Percentiles rank a stretch among this genome's conserved stretches.
Evolutionary conservation across 92 coral and sea anemone species (phyloP).

Genomic region (Pocillopora grandis): DNA sequence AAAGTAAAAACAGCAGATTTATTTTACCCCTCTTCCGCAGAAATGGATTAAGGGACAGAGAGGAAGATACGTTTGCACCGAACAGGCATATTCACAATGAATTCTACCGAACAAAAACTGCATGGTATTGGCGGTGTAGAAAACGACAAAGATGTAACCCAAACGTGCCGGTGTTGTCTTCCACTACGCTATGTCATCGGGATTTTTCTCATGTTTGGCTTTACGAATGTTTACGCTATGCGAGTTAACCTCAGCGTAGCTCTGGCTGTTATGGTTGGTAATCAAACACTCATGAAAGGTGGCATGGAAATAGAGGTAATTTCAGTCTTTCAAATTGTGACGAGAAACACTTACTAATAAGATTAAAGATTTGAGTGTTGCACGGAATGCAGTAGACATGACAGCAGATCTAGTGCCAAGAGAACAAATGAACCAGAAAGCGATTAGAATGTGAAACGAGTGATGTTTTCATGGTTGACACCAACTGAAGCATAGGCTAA

Average conservation of each 20-base stretch:
- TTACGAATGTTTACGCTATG: constrained; percentile 2
- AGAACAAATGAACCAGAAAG: too few relatives aligned
- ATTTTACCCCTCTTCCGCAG: too few relatives aligned
- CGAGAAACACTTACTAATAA: background rate
- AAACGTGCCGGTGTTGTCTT: background rate
- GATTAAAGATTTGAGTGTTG: too few relatives aligned
- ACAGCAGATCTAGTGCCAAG: too few relatives aligned
- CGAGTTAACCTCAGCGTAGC: constrained; percentile 1
- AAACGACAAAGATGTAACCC: background rate
- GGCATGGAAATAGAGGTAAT: background rate
- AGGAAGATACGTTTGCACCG: too few relatives aligned
- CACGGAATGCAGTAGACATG: too few relatives aligned
- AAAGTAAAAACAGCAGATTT: too few relatives aligned
- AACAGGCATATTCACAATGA: background rate
- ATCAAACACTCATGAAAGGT: constrained; percentile 2
- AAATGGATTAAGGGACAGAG: too few relatives aligned
- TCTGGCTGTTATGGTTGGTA: background rate
- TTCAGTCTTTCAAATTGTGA: background rate
- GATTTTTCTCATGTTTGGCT: background rate
- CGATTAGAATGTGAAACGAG: too few relatives aligned
- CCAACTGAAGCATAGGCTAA: too few relatives aligned
- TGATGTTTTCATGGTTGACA: too few relatives aligned
- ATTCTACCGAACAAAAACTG: background rate
- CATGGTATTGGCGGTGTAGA: background rate
- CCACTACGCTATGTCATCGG: background rate